Percentiles rank a stretch among this genome's conserved stretches.
Evolutionary conservation across 2,797 vertebrate species (phyloP).

Genomic region (Leucoraja ocellata): DNA sequence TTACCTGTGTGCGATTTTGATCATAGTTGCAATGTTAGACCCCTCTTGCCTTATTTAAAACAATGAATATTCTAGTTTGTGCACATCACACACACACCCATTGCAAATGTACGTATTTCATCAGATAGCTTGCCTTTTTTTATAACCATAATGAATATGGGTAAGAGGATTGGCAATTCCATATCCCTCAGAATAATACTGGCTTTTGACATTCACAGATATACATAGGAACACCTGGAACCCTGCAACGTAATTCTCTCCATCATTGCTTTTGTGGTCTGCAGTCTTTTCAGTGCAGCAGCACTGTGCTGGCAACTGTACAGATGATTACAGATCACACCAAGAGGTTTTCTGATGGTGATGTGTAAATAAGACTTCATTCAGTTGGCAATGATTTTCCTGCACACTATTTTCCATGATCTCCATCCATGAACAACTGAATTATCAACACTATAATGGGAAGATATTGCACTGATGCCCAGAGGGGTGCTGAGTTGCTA

Average conservation of each 20-base stretch:
- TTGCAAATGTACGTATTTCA: too few species aligned
- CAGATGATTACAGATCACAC: background rate
- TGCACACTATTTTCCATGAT: background rate
- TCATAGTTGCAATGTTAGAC: too few species aligned
- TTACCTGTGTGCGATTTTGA: too few species aligned
- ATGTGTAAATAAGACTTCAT: background rate
- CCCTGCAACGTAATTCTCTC: background rate
- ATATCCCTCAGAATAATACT: background rate
- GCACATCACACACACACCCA: too few species aligned
- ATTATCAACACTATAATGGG: background rate
- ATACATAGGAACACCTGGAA: background rate
- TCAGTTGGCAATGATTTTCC: background rate
- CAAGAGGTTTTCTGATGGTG: background rate
- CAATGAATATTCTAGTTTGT: too few species aligned
- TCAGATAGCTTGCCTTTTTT: background rate
- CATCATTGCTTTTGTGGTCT: background rate
- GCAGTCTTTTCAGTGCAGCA: background rate
- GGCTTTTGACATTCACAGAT: background rate
- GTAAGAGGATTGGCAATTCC: background rate
- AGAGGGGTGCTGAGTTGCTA: background rate
- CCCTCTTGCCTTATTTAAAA: too few species aligned
- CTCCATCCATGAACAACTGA: background rate
- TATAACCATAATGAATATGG: background rate
- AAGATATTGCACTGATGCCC: background rate
- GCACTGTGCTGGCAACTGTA: background rate